Conservation (phyloP, 2,113 vertebrate species). For the Chelonoidis abingdonii region DNA sequence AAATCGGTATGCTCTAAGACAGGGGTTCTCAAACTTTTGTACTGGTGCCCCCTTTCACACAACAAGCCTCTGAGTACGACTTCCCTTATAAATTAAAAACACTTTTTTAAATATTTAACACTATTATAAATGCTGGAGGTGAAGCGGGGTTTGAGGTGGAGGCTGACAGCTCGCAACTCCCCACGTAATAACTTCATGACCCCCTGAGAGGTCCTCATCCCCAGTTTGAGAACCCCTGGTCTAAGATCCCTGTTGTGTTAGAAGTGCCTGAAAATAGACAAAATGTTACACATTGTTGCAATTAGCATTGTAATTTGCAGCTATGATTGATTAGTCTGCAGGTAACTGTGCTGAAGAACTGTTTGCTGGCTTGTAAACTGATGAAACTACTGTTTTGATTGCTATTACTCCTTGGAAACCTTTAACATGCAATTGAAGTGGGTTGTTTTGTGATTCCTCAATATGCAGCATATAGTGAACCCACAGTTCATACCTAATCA, state of each 20-base stretch:
- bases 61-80: too few species aligned
- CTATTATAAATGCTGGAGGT: too few species aligned
- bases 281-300: neutral
- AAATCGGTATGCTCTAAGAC: neutral
- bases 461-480: neutral
- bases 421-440: neutral
- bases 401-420: conserved; percentile 16
- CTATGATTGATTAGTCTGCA: neutral
- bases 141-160: too few species aligned
- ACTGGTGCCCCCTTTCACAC: too few species aligned
- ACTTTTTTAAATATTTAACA: too few species aligned
- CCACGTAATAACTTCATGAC: too few species aligned
- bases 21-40: too few species aligned
- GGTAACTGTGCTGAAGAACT: neutral
- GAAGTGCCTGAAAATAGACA: neutral
- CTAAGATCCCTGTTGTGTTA: neutral
- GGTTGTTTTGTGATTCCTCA: neutral
- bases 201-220: too few species aligned
- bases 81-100: too few species aligned
- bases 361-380: neutral
- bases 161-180: too few species aligned
- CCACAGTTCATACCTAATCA: neutral
- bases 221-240: neutral
- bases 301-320: neutral
- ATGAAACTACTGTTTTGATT: neutral